A percentile compares a stretch with the other conserved stretches of the same genome.
These are phyloP conservation scores for Sardinella longiceps DNA, from an alignment of 2,797 vertebrate species.

Conservation along the genomic window DNA sequence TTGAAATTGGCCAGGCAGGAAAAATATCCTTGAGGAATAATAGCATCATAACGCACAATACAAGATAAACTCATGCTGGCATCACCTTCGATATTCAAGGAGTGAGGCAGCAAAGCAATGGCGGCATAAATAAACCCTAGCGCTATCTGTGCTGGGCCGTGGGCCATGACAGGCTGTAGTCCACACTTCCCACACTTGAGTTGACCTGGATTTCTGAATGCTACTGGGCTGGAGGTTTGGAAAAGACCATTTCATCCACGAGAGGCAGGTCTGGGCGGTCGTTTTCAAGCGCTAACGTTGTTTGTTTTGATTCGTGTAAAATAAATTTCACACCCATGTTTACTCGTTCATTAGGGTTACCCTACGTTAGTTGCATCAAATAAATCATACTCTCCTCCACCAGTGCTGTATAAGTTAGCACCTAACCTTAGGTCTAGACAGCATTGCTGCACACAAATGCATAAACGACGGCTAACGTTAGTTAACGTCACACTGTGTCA, in stretches of 20 bases:
- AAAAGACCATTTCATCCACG: not conserved
- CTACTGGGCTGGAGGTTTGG: not conserved
- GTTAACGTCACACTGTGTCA: not conserved
- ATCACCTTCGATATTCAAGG: not conserved
- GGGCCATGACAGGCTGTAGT: not conserved
- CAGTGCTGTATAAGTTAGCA: no score
- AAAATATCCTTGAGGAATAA: not conserved
- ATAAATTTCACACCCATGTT: no score
- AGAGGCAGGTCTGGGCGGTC: not conserved
- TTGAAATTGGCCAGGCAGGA: not conserved
- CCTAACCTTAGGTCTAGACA: no score
- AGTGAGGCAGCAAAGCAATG: not conserved
- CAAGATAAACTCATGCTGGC: not conserved
- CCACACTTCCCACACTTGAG: not conserved
- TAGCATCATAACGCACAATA: not conserved
- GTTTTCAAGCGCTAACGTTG: not conserved
- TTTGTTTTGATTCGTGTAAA: no score
- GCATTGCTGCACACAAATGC: not conserved
- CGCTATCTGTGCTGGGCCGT: not conserved
- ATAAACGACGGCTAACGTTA: not conserved
- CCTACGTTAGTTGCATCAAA: no score
- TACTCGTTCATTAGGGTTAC: no score
- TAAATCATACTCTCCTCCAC: not conserved
- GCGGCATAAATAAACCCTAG: not conserved
- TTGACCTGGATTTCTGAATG: slow-evolving; percentile 10